Conservation (phyloP, 1,140 invertebrate species). For the Homarus americanus region DNA sequence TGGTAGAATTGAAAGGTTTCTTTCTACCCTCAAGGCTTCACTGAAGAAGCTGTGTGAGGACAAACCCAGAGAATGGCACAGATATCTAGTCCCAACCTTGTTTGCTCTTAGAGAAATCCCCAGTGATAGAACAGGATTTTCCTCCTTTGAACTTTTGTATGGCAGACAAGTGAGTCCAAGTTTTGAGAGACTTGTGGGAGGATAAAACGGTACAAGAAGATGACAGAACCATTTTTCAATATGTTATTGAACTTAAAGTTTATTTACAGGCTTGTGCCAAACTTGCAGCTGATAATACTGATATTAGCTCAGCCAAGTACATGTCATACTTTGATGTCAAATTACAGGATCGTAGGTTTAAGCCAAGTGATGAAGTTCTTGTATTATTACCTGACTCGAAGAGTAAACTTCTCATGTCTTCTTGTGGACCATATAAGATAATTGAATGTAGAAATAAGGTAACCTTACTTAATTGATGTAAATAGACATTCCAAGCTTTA, state of each 20-base stretch:
- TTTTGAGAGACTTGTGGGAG: not conserved
- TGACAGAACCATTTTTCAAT: not conserved
- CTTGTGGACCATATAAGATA: not conserved
- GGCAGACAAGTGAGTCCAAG: not conserved
- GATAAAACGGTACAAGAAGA: not conserved
- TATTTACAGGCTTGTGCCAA: not conserved
- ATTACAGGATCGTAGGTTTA: not conserved
- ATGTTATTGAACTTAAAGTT: not conserved
- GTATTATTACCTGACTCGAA: not conserved
- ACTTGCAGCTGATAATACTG: not conserved
- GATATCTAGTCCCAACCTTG: slow-evolving; percentile 10
- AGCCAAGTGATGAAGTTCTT: not conserved
- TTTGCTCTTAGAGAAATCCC: not conserved
- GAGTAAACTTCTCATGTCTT: slow-evolving; percentile 11
- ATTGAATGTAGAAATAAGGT: not conserved
- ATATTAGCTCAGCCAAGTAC: not conserved
- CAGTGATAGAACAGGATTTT: not conserved
- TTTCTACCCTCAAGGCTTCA: not conserved
- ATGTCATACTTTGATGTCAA: slow-evolving; percentile 11
- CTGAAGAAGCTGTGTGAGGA: slow-evolving; percentile 27
- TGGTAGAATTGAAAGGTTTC: slow-evolving; percentile 24
- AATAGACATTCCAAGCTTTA: not conserved
- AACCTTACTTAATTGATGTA: not conserved
- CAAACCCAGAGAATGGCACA: slow-evolving; percentile 28
- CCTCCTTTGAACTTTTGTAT: not conserved